Base-by-base conservation (phyloP, 53 echinoderm and acorn worm genomes). In the Mesocentrotus franciscanus region DNA sequence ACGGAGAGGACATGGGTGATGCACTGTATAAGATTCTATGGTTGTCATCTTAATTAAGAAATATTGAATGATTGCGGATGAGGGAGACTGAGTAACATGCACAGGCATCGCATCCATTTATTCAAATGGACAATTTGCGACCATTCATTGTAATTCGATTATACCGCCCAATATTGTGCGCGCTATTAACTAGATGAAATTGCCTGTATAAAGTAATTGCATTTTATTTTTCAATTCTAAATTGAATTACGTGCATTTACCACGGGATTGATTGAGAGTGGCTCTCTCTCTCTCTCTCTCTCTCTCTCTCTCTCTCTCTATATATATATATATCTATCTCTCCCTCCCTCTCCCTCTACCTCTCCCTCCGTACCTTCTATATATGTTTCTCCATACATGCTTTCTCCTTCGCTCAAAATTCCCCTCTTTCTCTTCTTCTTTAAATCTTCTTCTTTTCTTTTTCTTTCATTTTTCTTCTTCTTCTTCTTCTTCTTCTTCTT, bases 101-200 rank as follows among this genome's bases (percentile, higher is more conserved):
- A 18, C 35, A 35, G 68, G 68, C 71, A 70, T 71, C 92, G 56
- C 71, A 39, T 34, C 92, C 92, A 92, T 92, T 92, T 92, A 66
- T 92, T 92, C n/a, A 92, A 92, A 92, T 92, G 92, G 92, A 92
- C 92, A 92, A 92, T 92, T 92, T 92, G 92, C 92, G 92, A 57
- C 92, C 92, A 92, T 92, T 92, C 92, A 66, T 71, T 71, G 17
- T 92, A 92, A 92, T 92, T 92, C 71, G 71, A 92, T 92, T 92
- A 92, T 70, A 15, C 92, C 39, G 68, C 92, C 36, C 68, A 68
- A 92, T 92, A 92, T 92, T 92, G 92, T 71, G 92, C 92, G 92
- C 92, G 92, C 92, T 92, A 92, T 92, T 92, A 92, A 70, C 92
- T 55, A 70, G 92, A 92, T 92, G 92, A 92, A 92, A 92, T 92